Conservation (phyloP, 2,888 invertebrate species). For the Dorcus hopei region DNA sequence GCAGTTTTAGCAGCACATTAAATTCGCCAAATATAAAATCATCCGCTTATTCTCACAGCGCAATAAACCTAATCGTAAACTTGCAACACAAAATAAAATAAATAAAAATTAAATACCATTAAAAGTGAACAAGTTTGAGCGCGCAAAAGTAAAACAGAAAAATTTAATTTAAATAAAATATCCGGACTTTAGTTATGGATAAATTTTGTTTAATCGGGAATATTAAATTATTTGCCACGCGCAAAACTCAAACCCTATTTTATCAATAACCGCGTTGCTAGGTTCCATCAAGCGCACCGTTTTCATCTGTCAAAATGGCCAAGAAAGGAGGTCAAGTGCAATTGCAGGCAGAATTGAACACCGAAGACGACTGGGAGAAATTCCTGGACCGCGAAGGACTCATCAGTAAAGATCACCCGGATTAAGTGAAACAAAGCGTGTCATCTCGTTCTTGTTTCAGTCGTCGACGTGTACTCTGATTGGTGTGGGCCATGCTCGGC, state of each 20-base stretch:
- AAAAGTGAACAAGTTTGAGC: too few relatives aligned
- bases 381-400: slow-evolving; percentile 73
- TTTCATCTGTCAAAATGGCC: slow-evolving; percentile 50
- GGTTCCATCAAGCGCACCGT: not conserved
- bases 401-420: slow-evolving; percentile 50
- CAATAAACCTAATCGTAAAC: too few relatives aligned
- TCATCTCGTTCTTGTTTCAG: slow-evolving; percentile 53
- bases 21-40: too few relatives aligned
- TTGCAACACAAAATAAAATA: too few relatives aligned
- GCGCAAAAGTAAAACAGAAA: too few relatives aligned
- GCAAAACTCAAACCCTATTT: not conserved
- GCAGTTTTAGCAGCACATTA: too few relatives aligned
- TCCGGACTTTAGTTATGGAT: too few relatives aligned
- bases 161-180: too few relatives aligned
- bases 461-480: slow-evolving; percentile 84
- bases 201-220: too few relatives aligned
- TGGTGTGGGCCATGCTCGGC: slow-evolving; percentile 91
- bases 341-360: slow-evolving; percentile 75
- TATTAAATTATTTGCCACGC: not conserved
- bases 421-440: not conserved
- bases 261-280: slow-evolving; percentile 5
- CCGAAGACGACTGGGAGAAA: slow-evolving; percentile 82
- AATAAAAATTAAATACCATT: too few relatives aligned
- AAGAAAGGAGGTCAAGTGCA: slow-evolving; percentile 77
- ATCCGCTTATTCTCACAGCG: too few relatives aligned